Percentiles rank a stretch among this genome's conserved stretches.
These are phyloP conservation scores for Ammodramus savannarum DNA, from an alignment of 2,113 vertebrate species.

Conservation along the genomic window DNA sequence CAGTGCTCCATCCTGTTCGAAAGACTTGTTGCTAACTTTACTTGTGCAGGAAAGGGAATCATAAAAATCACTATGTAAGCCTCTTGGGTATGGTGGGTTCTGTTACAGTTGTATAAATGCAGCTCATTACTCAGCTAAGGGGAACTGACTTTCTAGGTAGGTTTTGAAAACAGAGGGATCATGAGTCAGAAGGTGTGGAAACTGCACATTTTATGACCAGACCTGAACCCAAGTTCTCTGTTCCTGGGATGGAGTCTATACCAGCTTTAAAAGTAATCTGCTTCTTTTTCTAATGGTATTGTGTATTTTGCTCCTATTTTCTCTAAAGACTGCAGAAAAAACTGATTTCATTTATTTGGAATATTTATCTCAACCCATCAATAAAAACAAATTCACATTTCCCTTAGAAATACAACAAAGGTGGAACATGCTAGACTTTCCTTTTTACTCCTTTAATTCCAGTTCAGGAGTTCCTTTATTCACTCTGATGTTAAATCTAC, in stretches of 20 bases:
- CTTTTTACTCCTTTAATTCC: conserved; percentile 42
- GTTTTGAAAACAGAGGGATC: conserved; percentile 16
- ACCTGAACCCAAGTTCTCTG: not conserved
- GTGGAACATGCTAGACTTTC: conserved; percentile 20
- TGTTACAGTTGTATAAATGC: conserved; percentile 29
- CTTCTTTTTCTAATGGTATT: not conserved
- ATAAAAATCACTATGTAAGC: conserved; percentile 31
- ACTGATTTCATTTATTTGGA: not conserved
- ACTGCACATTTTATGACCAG: not conserved
- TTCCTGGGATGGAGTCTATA: not conserved
- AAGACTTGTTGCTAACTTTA: conserved; percentile 26
- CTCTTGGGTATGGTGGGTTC: not conserved
- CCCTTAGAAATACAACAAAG: not conserved
- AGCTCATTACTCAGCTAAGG: not conserved
- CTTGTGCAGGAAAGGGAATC: not conserved
- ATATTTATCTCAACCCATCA: not conserved
- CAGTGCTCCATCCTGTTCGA: conserved; percentile 1
- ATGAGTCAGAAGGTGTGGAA: not conserved
- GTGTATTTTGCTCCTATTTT: not conserved
- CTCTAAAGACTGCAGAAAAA: not conserved
- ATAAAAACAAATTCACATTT: conserved; percentile 8
- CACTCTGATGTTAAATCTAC: conserved; percentile 47
- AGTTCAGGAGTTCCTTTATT: conserved; percentile 56
- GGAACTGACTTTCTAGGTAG: not conserved
- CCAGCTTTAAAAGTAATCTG: not conserved